A percentile compares a stretch with the other conserved stretches of the same genome.
Conservation (phyloP, 2,888 invertebrate species). For the Elysia crispata region DNA sequence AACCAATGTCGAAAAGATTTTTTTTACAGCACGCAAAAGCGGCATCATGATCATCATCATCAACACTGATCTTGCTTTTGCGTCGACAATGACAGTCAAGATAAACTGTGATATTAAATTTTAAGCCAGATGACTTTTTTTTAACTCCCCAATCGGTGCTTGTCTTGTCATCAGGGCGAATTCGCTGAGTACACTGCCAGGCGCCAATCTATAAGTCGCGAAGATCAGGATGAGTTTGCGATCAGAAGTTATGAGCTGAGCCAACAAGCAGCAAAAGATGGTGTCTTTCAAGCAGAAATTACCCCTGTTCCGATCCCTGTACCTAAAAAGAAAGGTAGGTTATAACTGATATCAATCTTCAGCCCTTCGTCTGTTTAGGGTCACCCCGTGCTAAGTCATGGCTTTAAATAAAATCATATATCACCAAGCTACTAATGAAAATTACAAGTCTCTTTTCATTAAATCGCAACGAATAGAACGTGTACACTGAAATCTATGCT, state of each 20-base stretch:
- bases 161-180: slow-evolving; percentile 82
- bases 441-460: no score
- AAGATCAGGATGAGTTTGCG: slow-evolving; percentile 96
- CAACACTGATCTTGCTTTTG: no score
- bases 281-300: slow-evolving; percentile 89
- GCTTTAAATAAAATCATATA: not conserved
- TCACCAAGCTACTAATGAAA: not conserved
- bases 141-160: not conserved
- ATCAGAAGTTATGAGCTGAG: slow-evolving; percentile 91
- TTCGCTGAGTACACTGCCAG: slow-evolving; percentile 99
- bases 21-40: no score
- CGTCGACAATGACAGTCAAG: no score
- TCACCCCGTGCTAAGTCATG: no score
- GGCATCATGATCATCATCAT: no score
- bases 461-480: no score
- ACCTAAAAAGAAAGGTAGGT: slow-evolving; percentile 78
- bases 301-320: slow-evolving; percentile 88
- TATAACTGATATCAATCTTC: not conserved
- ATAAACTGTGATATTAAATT: no score
- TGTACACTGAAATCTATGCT: no score
- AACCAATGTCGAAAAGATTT: no score
- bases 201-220: slow-evolving; percentile 88
- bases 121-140: no score
- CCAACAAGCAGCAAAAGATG: slow-evolving; percentile 79
- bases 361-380: not conserved